Conservation (phyloP, 2,888 invertebrate genomes). For the Trichacis sp. region DNA sequence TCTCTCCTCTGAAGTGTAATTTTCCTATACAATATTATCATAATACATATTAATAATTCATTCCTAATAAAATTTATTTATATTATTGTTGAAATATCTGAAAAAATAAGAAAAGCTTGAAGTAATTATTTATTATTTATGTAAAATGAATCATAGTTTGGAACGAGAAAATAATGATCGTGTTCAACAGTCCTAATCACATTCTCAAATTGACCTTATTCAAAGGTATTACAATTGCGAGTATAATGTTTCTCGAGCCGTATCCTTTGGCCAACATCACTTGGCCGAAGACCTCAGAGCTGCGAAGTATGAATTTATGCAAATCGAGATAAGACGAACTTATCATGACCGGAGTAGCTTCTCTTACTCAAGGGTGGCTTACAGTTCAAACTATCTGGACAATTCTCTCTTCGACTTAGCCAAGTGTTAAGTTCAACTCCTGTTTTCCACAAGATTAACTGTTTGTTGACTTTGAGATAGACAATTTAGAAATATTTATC, state of each 20-base stretch:
- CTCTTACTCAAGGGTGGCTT: conserved; percentile 47
- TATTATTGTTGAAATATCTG: too few relatives aligned
- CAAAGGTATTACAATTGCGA: conserved; percentile 31
- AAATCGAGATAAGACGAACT: conserved; percentile 65
- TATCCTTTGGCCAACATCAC: conserved; percentile 50
- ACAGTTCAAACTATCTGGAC: conserved; percentile 47
- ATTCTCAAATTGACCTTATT: conserved; percentile 28
- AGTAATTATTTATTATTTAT: too few relatives aligned
- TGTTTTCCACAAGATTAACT: conserved; percentile 49
- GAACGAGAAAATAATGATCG: too few relatives aligned
- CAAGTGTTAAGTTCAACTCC: conserved; percentile 61
- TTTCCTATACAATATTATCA: too few relatives aligned
- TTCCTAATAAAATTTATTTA: too few relatives aligned
- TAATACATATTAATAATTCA: too few relatives aligned
- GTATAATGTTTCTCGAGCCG: conserved; percentile 25
- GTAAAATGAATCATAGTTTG: too few relatives aligned
- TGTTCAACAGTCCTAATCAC: conserved; percentile 5
- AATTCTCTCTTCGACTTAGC: conserved; percentile 52
- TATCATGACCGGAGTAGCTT: conserved; percentile 37
- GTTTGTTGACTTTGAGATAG: neutral
- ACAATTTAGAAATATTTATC: too few relatives aligned
- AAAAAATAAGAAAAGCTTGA: too few relatives aligned
- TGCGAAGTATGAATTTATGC: conserved; percentile 67
- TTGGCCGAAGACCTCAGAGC: conserved; percentile 55
- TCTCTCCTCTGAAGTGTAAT: too few relatives aligned